phyloP scores from a whole-genome alignment of 2,888 invertebrate species.

The Bruchidius siliquastri region DNA sequence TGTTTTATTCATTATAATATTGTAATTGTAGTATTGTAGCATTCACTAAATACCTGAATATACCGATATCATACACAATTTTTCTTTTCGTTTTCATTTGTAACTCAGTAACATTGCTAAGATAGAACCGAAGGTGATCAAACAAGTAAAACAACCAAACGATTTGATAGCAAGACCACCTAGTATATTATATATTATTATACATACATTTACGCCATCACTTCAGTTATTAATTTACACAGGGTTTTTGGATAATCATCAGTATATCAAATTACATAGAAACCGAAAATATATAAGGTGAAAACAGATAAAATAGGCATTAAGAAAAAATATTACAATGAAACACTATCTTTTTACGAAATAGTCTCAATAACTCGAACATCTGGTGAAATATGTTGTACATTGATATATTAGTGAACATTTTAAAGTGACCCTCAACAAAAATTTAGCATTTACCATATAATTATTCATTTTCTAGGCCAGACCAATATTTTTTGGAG shows the following conservation, averaged over 20 bases:
- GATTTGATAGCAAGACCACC: neutral
- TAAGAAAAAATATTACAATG: neutral
- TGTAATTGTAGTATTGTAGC: no score
- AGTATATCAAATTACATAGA: neutral
- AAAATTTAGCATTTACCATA: no score
- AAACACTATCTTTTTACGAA: neutral
- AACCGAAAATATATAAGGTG: neutral
- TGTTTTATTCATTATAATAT: no score
- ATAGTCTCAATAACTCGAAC: neutral
- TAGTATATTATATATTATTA: neutral
- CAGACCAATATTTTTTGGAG: no score
- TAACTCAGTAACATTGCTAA: no score
- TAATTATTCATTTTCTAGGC: no score
- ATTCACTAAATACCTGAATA: no score
- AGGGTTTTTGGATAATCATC: neutral
- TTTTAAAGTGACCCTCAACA: neutral
- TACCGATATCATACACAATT: no score
- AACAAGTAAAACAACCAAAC: no score
- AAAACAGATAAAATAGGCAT: neutral
- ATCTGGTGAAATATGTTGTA: neutral
- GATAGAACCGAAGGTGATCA: no score
- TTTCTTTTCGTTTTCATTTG: no score
- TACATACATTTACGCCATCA: neutral
- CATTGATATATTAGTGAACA: neutral
- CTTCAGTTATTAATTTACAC: neutral